Percentiles rank a stretch among this genome's conserved stretches.
phyloP scores from a whole-genome alignment of 2,797 vertebrate genomes.

The Prionace glauca region DNA sequence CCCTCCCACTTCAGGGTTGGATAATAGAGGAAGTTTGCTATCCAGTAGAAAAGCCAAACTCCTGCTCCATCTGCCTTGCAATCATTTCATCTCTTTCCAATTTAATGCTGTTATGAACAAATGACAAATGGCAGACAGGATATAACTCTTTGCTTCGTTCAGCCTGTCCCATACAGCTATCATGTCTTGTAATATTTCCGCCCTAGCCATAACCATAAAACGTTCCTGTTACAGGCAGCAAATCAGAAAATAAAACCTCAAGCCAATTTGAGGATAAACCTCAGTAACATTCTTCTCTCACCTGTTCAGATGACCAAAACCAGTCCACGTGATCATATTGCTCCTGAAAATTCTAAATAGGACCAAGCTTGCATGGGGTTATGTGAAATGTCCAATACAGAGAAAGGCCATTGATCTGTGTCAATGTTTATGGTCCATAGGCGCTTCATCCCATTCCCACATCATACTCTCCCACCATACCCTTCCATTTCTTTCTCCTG shows the following conservation, averaged over 20 bases:
- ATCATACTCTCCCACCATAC: too few relatives aligned
- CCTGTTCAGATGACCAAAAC: not conserved
- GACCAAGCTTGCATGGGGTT: not conserved
- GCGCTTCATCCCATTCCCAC: too few relatives aligned
- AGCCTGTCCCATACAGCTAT: not conserved
- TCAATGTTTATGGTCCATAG: too few relatives aligned
- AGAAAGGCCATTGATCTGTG: too few relatives aligned
- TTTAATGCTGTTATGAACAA: not conserved
- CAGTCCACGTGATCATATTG: not conserved
- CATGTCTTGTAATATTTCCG: not conserved
- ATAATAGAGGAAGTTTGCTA: not conserved
- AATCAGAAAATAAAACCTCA: not conserved
- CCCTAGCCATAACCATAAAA: not conserved
- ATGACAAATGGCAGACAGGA: not conserved
- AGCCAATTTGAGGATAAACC: not conserved
- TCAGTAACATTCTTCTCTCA: not conserved
- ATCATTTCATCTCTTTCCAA: not conserved
- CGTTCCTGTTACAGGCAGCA: not conserved
- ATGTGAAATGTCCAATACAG: too few relatives aligned
- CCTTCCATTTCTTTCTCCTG: not conserved
- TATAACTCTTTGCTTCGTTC: too few relatives aligned
- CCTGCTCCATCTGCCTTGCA: not conserved
- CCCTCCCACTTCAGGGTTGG: not conserved
- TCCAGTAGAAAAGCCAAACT: not conserved
- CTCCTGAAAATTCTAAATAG: not conserved